A percentile compares a stretch with the other conserved stretches of the same genome.
These are phyloP conservation scores for Eupsilia transversa DNA, from an alignment of 2,888 invertebrate genomes.

Conservation along the genomic window DNA sequence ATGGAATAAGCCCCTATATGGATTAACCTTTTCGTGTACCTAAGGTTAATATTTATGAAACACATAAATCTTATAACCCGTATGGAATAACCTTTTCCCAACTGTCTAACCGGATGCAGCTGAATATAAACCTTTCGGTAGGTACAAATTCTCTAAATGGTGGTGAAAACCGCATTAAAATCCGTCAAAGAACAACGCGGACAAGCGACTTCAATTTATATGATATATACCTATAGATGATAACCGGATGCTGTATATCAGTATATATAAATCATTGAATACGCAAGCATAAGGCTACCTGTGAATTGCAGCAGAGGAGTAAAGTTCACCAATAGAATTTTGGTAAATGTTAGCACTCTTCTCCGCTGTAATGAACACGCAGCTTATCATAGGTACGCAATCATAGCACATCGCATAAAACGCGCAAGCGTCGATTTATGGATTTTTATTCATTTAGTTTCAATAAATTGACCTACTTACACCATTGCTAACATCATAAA, in stretches of 20 bases:
- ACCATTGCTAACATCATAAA: conserved; percentile 3
- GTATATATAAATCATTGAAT: neutral
- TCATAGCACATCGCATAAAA: conserved; percentile 21
- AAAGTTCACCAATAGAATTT: neutral
- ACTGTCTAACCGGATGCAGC: no score
- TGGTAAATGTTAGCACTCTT: neutral
- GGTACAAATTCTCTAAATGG: neutral
- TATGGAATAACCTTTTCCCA: no score
- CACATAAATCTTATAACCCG: no score
- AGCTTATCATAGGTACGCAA: conserved; percentile 10
- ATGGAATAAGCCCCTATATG: no score
- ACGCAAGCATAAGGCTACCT: conserved; percentile 13
- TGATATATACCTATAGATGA: neutral
- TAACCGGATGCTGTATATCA: neutral
- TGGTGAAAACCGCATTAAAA: neutral
- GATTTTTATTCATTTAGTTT: conserved; percentile 2
- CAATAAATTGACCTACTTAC: neutral
- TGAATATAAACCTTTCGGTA: no score
- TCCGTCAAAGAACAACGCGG: neutral
- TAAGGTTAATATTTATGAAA: no score
- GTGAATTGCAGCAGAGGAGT: neutral
- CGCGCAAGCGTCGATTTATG: conserved; percentile 11
- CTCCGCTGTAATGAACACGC: neutral
- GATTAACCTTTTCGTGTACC: no score
- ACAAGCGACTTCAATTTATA: neutral